Percentiles rank a stretch among this genome's conserved stretches.
Evolutionary conservation across 2,797 vertebrate species (phyloP).

Genomic region (Sebastes umbrosus): DNA sequence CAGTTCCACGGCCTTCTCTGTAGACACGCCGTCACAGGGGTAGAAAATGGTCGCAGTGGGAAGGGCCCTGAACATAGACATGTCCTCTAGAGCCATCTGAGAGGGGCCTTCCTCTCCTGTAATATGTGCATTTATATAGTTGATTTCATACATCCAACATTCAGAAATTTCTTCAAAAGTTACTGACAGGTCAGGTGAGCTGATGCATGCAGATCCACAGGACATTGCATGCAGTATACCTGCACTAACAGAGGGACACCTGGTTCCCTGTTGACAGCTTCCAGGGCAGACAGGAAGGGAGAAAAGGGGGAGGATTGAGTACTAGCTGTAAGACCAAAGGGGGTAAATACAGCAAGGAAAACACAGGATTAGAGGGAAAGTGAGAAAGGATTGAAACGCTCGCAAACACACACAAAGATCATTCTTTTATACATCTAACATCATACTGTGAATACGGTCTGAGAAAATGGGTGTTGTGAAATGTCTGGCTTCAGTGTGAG

Average conservation of each 20-base stretch:
- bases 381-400: constrained; percentile 35
- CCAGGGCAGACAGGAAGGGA: constrained; percentile 84
- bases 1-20: constrained; percentile 95
- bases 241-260: constrained; percentile 84
- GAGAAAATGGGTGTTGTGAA: constrained; percentile 2
- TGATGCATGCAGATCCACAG: constrained; percentile 55
- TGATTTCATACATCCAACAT: background rate
- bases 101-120: constrained; percentile 95
- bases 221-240: constrained; percentile 87
- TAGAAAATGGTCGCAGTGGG: constrained; percentile 93
- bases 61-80: constrained; percentile 91
- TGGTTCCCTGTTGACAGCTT: constrained; percentile 84
- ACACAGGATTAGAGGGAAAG: constrained; percentile 68
- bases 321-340: constrained; percentile 73
- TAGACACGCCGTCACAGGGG: constrained; percentile 92
- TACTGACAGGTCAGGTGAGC: constrained; percentile 28
- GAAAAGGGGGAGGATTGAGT: constrained; percentile 81
- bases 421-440: background rate
- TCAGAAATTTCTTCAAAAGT: background rate
- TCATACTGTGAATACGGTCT: constrained; percentile 3
- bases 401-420: constrained; percentile 11
- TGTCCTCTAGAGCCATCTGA: constrained; percentile 94
- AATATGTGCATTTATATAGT: constrained; percentile 25
- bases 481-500: constrained; percentile 36
- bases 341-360: constrained; percentile 63